A percentile compares a stretch with the other conserved stretches of the same genome.
phyloP scores from a whole-genome alignment of 1,140 invertebrate genomes.

The Periplaneta americana region DNA sequence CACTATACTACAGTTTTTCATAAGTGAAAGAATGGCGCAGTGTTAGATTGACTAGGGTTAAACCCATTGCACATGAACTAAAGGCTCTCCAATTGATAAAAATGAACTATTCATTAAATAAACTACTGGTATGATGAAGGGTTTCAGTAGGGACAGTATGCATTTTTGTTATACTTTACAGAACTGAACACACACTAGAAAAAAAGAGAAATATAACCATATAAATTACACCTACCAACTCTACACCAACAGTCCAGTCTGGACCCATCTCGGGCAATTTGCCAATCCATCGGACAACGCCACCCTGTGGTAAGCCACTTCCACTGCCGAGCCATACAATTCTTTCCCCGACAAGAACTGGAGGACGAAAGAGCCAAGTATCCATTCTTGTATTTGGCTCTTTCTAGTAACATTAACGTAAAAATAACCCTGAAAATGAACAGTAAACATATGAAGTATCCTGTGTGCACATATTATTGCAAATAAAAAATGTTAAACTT shows the following conservation, averaged over 20 bases:
- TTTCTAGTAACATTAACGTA: not conserved
- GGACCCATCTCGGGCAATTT: constrained; percentile 39
- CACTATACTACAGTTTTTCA: too few species aligned
- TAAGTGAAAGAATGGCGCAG: too few species aligned
- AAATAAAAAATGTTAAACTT: not conserved
- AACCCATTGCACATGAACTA: too few species aligned
- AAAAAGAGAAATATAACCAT: too few species aligned
- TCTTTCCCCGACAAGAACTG: constrained; percentile 42
- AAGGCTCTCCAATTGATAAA: too few species aligned
- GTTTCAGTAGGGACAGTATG: too few species aligned
- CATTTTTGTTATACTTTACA: too few species aligned
- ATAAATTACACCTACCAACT: constrained; percentile 44
- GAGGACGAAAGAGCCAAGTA: constrained; percentile 18
- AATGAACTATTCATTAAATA: too few species aligned
- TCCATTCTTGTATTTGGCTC: constrained; percentile 1
- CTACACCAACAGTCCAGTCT: constrained; percentile 49
- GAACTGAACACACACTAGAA: too few species aligned
- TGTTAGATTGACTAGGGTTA: too few species aligned
- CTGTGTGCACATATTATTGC: too few species aligned
- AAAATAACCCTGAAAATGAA: not conserved
- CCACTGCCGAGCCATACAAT: constrained; percentile 49
- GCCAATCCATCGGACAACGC: constrained; percentile 49
- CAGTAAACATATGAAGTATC: not conserved
- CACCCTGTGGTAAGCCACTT: constrained; percentile 40
- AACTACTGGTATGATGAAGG: too few species aligned